Conservation (phyloP, 2,113 vertebrate genomes). For the Bagarius yarrelli region DNA sequence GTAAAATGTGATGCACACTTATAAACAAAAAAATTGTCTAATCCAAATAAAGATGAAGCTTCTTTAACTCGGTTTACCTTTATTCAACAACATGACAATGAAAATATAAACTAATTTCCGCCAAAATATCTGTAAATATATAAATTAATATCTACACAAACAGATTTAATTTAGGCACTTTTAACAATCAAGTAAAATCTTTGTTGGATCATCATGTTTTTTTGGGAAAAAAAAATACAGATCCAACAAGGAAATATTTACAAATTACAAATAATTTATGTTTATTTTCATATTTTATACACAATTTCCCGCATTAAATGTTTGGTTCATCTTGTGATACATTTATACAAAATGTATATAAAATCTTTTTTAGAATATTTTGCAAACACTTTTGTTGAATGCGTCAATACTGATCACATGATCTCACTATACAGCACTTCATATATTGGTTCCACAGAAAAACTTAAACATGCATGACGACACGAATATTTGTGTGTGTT, state of each 20-base stretch:
- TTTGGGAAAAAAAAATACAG: neutral
- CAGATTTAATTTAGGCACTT: neutral
- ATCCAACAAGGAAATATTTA: conserved; percentile 11
- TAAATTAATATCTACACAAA: neutral
- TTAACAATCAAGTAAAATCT: neutral
- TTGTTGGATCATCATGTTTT: neutral
- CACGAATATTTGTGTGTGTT: neutral
- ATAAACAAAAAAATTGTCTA: neutral
- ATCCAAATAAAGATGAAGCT: conserved; percentile 4
- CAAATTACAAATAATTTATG: conserved; percentile 5
- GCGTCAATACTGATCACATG: conserved; percentile 12
- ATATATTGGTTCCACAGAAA: neutral
- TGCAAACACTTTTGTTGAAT: conserved; percentile 14
- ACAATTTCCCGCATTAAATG: neutral
- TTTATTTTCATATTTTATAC: conserved; percentile 21
- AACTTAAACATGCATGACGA: neutral
- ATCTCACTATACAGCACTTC: conserved; percentile 2
- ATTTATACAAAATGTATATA: neutral
- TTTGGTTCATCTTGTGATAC: neutral
- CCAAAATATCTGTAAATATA: conserved; percentile 11
- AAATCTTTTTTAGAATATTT: neutral
- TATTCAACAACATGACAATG: conserved; percentile 7
- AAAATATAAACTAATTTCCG: neutral
- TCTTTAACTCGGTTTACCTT: neutral
- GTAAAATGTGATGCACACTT: neutral